phyloP scores from a whole-genome alignment of 2,113 vertebrate species.

The Pomatostomus ruficeps region DNA sequence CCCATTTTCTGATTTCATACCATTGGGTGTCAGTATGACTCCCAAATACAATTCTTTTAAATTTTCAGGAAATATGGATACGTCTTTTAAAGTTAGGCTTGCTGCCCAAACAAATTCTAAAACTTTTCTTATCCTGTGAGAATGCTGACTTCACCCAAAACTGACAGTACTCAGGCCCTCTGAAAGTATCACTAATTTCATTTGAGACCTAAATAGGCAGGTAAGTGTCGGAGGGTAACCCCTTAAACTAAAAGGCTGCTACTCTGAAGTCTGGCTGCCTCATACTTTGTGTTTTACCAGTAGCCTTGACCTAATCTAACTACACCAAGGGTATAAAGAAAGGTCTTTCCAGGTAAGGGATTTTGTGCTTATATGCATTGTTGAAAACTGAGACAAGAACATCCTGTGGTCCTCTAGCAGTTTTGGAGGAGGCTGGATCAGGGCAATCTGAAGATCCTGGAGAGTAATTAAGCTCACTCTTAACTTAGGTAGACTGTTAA shows the following conservation, averaged over 20 bases:
- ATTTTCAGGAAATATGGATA: background rate
- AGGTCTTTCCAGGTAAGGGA: background rate
- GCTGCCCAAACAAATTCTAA: background rate
- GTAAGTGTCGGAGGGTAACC: background rate
- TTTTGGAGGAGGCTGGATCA: background rate
- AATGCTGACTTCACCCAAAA: background rate
- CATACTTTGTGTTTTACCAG: background rate
- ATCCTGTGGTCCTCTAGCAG: background rate
- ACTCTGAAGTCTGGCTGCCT: background rate
- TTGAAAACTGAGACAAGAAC: background rate
- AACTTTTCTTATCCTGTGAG: background rate
- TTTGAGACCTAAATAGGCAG: background rate
- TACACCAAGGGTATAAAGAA: background rate
- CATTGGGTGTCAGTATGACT: background rate
- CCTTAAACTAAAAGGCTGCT: background rate
- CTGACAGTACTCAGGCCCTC: background rate
- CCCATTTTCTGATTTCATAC: background rate
- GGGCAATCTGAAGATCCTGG: background rate
- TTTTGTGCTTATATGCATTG: background rate
- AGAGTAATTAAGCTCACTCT: background rate
- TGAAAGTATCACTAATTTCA: background rate
- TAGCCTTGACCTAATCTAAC: background rate
- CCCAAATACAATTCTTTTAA: background rate
- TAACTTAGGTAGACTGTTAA: background rate
- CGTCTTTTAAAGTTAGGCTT: background rate